Percentiles rank a stretch among this genome's conserved stretches.
These are phyloP conservation scores for Shinisaurus crocodilurus DNA, from an alignment of 2,113 vertebrate genomes.

Conservation along the genomic window DNA sequence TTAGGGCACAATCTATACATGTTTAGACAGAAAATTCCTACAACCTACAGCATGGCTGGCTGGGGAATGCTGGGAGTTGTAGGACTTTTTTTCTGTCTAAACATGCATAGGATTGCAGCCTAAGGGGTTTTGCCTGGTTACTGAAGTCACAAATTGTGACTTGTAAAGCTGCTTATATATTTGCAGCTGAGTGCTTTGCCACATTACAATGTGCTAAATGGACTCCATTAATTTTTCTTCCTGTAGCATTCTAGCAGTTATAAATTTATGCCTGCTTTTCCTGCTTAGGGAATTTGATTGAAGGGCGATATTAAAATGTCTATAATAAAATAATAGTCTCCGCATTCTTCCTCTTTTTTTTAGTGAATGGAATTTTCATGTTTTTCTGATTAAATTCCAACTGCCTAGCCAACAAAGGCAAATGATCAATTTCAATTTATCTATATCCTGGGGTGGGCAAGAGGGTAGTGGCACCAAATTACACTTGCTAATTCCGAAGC, in stretches of 20 bases:
- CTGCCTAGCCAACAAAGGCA: neutral
- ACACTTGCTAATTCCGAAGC: constrained; percentile 57
- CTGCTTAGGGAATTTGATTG: neutral
- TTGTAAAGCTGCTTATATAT: neutral
- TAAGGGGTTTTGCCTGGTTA: neutral
- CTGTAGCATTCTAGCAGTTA: neutral
- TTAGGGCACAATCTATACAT: no score
- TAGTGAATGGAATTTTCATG: constrained; percentile 26
- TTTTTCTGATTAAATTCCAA: constrained; percentile 61
- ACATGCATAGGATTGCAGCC: no score
- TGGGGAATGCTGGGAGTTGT: no score
- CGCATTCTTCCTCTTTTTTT: neutral
- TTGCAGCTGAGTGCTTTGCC: neutral
- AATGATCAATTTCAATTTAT: constrained; percentile 69
- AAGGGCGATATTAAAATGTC: neutral
- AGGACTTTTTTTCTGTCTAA: no score
- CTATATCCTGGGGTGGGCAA: accelerated
- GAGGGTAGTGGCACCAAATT: constrained; percentile 12
- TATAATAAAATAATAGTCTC: neutral
- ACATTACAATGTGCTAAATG: neutral
- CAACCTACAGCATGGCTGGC: no score
- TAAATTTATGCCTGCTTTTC: neutral
- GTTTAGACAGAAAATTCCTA: no score
- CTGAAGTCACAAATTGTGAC: neutral
- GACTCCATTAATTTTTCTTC: neutral